Evolutionary conservation across 1,140 invertebrate genomes (phyloP).

Genomic region (Arctopsyche grandis): DNA sequence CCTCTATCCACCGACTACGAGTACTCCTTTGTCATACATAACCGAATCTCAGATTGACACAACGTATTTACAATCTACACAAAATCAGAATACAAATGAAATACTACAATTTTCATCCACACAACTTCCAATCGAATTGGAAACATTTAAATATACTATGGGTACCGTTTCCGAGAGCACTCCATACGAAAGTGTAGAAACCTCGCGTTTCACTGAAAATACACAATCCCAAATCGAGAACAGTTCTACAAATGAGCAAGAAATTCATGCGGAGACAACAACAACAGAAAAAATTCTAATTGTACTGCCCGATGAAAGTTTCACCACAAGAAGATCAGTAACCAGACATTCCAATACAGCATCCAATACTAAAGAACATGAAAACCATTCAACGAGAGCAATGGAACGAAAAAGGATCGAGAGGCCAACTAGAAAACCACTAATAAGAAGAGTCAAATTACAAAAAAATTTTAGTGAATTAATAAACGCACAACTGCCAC

Average conservation of each 20-base stretch:
- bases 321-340: conserved; percentile 29
- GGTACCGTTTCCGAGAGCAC: not conserved
- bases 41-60: conserved; percentile 38
- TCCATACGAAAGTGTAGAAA: not conserved
- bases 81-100: not conserved
- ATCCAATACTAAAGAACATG: conserved; percentile 53
- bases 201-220: not conserved
- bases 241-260: not conserved
- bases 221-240: not conserved
- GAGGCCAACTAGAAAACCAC: conserved; percentile 28
- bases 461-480: conserved; percentile 56
- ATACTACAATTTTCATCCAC: not conserved
- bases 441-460: conserved; percentile 43
- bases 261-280: conserved; percentile 21
- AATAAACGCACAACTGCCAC: conserved; percentile 57
- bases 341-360: conserved; percentile 51
- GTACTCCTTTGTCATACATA: conserved; percentile 40
- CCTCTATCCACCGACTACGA: conserved; percentile 55
- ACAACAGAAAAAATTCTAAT: conserved; percentile 23
- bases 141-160: not conserved
- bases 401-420: not conserved
- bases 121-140: not conserved
- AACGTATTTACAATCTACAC: not conserved
- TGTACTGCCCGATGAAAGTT: not conserved
- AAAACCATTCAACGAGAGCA: conserved; percentile 40